Evolutionary conservation across 2,888 invertebrate species (phyloP), one percentile per base, ranked within the genome.

Genomic region (Cosmia trapezina): DNA sequence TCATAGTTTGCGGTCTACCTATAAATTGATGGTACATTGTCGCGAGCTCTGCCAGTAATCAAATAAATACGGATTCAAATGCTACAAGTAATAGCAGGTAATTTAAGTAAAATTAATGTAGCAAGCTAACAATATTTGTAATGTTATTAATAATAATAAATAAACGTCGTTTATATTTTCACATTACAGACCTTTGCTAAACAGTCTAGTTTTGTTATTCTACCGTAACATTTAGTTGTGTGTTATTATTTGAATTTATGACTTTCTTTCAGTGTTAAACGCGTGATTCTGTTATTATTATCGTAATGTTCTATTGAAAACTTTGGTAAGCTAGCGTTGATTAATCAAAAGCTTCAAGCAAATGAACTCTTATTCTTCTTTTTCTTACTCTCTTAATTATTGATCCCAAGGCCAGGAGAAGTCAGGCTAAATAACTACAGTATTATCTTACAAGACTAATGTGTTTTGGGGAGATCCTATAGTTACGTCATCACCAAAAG

Each of bases 11-110:
- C 75, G 87, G 87, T 86, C 68, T 62, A 61, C 61, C 76, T 71
- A 49, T 68, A 79, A 86, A 86, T 81, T 86, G 83, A 83, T 81
- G 85, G 75, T 41, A 73, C 87, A 86, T 86, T 86, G 85, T 86
- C 83, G 60, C 67, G 61, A 53, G 73, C 71, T 76, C 61, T 60
- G 68, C 17, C 33, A 68, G 73, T 76, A 79, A 82, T 86, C 82
- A 75, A 86, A 80, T 80, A 69, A 80, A 75, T 80, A 65, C 68
- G 51, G 64, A 57, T 61, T 61, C 56, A 67, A 80, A 66, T 51
- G 54, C 63, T 70, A 51, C 57, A 60, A 64, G 54, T 67, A 57
- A 73, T 63, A 53, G 57, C 7, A 3, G 33, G 45, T 64, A 41
- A 56, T 75, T 80, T 68, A 66, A 41, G 28, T 60, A 37, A 41